Base-by-base conservation (phyloP, 2,888 invertebrate species). In the Prostheceraeus crozeri region DNA sequence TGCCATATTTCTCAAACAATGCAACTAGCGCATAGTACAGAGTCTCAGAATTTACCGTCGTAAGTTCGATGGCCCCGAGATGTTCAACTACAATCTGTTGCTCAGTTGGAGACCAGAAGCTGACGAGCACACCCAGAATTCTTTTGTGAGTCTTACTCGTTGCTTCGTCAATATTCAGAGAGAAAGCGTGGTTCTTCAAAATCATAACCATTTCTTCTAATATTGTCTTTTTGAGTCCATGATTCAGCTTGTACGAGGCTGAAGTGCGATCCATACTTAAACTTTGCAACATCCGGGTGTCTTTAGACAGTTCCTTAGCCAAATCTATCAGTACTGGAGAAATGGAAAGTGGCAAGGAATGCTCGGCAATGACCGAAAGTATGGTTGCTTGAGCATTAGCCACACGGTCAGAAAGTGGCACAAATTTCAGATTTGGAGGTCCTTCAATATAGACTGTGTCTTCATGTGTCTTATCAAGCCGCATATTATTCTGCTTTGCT, bases 381-480 rank as follows among this genome's bases (percentile, higher is more conserved):
- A 63, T 40, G 10, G 55, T 54, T 3, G 62, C 62, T 61, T 65
- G n/a, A n/a, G n/a, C n/a, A n/a, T n/a, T n/a, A n/a, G n/a, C n/a
- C n/a, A n/a, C n/a, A n/a, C n/a, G n/a, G n/a, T n/a, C n/a, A n/a
- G n/a, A n/a, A n/a, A n/a, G n/a, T n/a, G n/a, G n/a, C n/a, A n/a
- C n/a, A n/a, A n/a, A n/a, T n/a, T n/a, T n/a, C n/a, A n/a, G n/a
- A n/a, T n/a, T n/a, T n/a, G n/a, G n/a, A n/a, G n/a, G n/a, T n/a
- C n/a, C n/a, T n/a, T n/a, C n/a, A n/a, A n/a, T n/a, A n/a, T n/a
- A n/a, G n/a, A n/a, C n/a, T n/a, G n/a, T n/a, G n/a, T n/a, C n/a
- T n/a, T n/a, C n/a, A n/a, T n/a, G n/a, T n/a, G n/a, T n/a, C n/a
- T n/a, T n/a, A n/a, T n/a, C n/a, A n/a, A n/a, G n/a, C n/a, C n/a